Percentiles rank a stretch among this genome's conserved stretches.
phyloP scores from a whole-genome alignment of 1,140 invertebrate species.

The Rhysida immarginata region DNA sequence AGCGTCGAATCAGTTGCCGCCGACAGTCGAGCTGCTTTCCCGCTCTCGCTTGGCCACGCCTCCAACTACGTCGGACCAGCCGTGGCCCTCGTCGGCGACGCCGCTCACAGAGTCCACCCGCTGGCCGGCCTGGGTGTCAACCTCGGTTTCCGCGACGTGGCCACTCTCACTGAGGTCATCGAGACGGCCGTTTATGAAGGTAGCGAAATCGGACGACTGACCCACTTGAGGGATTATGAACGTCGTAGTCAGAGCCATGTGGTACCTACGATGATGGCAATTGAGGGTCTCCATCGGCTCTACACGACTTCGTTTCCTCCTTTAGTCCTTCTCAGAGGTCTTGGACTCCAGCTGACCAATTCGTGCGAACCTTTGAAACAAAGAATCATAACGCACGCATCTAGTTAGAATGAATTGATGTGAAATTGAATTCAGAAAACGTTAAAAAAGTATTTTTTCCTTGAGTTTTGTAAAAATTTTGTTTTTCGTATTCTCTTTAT shows the following conservation, averaged over 20 bases:
- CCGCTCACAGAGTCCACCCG: conserved; percentile 90
- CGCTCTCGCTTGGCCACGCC: conserved; percentile 77
- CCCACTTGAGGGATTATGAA: conserved; percentile 70
- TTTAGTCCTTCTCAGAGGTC: conserved; percentile 58
- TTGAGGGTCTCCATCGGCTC: conserved; percentile 73
- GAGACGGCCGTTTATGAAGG: conserved; percentile 54
- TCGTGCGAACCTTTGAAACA: conserved; percentile 63
- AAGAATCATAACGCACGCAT: too few relatives aligned
- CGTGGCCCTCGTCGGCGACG: conserved; percentile 76
- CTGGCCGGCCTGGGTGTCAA: conserved; percentile 95
- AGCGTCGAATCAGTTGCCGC: conserved; percentile 44
- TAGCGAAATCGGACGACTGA: conserved; percentile 44
- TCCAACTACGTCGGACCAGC: conserved; percentile 59
- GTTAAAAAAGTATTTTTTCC: too few relatives aligned
- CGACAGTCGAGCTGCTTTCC: conserved; percentile 66
- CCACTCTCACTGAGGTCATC: conserved; percentile 48
- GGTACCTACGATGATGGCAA: conserved; percentile 67
- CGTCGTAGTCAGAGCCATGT: conserved; percentile 65
- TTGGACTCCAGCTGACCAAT: conserved; percentile 73
- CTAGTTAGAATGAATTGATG: too few relatives aligned
- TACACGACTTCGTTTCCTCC: conserved; percentile 63
- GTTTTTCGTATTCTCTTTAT: too few relatives aligned
- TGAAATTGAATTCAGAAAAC: too few relatives aligned
- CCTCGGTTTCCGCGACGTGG: conserved; percentile 86
- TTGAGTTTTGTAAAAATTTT: too few relatives aligned